Evolutionary conservation across 2,113 vertebrate genomes (phyloP), one percentile per base, ranked within the genome.

Genomic region (Neofelis nebulosa): DNA sequence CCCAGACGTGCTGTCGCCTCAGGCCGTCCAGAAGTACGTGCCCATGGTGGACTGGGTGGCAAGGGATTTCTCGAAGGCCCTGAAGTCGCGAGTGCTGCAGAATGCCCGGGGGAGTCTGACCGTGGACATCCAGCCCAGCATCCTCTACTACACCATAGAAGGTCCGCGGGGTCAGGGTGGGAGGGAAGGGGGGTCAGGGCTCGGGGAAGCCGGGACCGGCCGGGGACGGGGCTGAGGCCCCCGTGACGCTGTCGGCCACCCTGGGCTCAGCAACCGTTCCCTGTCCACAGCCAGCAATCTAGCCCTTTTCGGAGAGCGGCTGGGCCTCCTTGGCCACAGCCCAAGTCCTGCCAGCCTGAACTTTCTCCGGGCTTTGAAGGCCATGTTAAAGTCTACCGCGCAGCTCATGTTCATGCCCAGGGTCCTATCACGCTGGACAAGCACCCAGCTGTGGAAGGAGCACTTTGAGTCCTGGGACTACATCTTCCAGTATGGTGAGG

Each of bases 391-490:
- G 45, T 99, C 99, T 52, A 99, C 99, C 0, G 69, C 98, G 0
- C 99, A 99, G 0, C 99, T 99, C 86, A 97, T 99, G 38, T 99
- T 99, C 97, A 45, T 99, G 85, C 99, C 99, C 25, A 83, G 96
- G 11, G 94, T 96, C 14, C 97, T 99, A 83, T 97, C 99, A 63
- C 98, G 87, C n/a, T 98, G 82, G 97, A 91, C 98, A 0, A 98
- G 98, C 27, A 63, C 97, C 82, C 91, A 86, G 86, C 66, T 98
- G 86, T 99, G 99, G 99, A 98, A 92, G 0, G 97, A 99, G 74
- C 99, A 99, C 19, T 98, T 99, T 25, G 98, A 98, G 57, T 98
- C 99, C 71, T 99, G 99, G 99, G 99, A 99, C 92, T 84, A 96
- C 97, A 99, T 99, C 98, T 99, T 99, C 97, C 98, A 98, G 63